phyloP scores from a whole-genome alignment of 37 sponge, comb jelly and placozoan genomes.

The Beroe forskalii region DNA sequence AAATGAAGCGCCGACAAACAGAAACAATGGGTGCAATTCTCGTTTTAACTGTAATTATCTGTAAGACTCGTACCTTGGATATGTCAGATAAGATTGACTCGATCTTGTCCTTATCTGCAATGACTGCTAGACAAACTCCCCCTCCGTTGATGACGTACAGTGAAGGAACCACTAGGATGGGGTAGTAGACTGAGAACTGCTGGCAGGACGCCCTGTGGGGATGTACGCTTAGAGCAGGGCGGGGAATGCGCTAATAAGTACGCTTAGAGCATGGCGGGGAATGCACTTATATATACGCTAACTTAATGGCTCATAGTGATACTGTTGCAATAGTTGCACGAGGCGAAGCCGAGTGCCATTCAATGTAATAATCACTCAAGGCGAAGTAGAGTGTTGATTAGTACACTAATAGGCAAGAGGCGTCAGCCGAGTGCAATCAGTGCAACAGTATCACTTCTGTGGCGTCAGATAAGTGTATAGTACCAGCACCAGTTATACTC shows the following conservation, averaged over 20 bases:
- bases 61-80: neutral
- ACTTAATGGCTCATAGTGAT: no score
- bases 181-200: slow-evolving; percentile 54
- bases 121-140: slow-evolving; percentile 3
- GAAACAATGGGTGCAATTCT: no score
- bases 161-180: slow-evolving; percentile 45
- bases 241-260: neutral
- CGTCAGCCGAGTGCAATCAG: no score
- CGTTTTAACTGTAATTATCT: no score
- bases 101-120: slow-evolving; percentile 50
- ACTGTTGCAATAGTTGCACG: neutral
- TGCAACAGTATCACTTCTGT: no score
- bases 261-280: no score
- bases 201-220: slow-evolving; percentile 14
- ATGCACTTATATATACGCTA: no score
- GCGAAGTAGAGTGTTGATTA: no score
- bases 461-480: no score
- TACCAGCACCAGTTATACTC: no score
- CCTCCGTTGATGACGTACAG: neutral
- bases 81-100: neutral
- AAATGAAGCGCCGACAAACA: no score
- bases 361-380: neutral
- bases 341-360: neutral
- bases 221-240: neutral
- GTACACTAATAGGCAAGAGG: no score